Percentiles rank a stretch among this genome's conserved stretches.
phyloP scores from a whole-genome alignment of 2,113 vertebrate species.

The Nannospalax galili region DNA sequence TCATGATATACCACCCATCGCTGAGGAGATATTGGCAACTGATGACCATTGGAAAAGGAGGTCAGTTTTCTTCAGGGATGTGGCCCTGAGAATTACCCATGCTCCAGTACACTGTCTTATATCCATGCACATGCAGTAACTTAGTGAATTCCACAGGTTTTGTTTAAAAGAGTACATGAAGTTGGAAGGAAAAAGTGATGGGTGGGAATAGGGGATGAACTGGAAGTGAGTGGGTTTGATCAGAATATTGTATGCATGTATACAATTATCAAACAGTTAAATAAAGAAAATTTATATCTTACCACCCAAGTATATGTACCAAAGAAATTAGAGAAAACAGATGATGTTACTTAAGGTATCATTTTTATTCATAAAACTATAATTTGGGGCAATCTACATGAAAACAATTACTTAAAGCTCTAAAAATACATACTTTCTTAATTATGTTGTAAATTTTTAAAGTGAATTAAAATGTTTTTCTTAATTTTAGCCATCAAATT shows the following conservation, averaged over 20 bases:
- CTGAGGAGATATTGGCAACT: not conserved
- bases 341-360: not conserved
- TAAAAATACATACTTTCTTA: not conserved
- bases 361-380: slow-evolving; percentile 49
- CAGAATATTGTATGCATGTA: not conserved
- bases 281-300: slow-evolving; percentile 46
- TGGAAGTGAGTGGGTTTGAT: no score
- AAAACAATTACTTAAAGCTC: not conserved
- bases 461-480: slow-evolving; percentile 36
- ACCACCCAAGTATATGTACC: not conserved
- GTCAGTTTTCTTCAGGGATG: not conserved
- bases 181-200: not conserved
- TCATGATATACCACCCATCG: not conserved
- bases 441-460: not conserved
- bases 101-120: not conserved
- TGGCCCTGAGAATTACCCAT: no score
- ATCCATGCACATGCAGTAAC: not conserved
- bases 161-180: no score
- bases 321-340: not conserved
- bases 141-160: not conserved
- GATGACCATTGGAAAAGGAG: not conserved
- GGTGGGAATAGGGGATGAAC: no score
- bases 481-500: slow-evolving; percentile 31
- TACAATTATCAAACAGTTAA: not conserved
- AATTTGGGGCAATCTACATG: not conserved